A percentile compares a stretch with the other conserved stretches of the same genome.
These are phyloP conservation scores for Stenopsyche tienmushanensis DNA, from an alignment of 1,140 invertebrate genomes.

Conservation along the genomic window DNA sequence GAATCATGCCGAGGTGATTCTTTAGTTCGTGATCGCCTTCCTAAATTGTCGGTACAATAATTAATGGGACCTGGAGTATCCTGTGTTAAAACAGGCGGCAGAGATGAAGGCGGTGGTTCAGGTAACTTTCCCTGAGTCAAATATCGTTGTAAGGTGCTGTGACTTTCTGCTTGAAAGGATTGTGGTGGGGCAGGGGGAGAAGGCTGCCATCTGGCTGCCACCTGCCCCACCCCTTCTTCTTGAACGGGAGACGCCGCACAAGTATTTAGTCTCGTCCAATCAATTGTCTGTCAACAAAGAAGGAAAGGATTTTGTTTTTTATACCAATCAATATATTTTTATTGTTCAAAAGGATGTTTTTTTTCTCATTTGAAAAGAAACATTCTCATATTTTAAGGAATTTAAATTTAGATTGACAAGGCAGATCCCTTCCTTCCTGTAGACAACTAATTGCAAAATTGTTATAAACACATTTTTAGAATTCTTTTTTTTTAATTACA, in stretches of 20 bases:
- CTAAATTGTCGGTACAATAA: constrained; percentile 33
- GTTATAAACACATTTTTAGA: constrained; percentile 23
- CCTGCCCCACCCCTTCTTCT: constrained; percentile 19
- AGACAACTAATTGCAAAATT: constrained; percentile 39
- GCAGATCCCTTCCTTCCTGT: constrained; percentile 53
- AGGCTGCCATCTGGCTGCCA: constrained; percentile 21
- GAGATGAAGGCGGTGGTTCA: constrained; percentile 9
- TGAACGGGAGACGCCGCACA: constrained; percentile 15
- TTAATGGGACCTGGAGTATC: constrained; percentile 17
- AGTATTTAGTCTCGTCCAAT: constrained; percentile 46
- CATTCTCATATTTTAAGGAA: constrained; percentile 31
- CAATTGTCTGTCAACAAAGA: constrained; percentile 68
- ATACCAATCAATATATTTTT: constrained; percentile 31
- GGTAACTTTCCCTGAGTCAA: constrained; percentile 29
- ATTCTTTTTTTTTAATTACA: constrained; percentile 32
- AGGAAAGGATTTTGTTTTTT: constrained; percentile 63
- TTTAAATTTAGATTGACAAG: constrained; percentile 40
- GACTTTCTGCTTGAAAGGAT: constrained; percentile 15
- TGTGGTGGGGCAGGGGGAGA: constrained; percentile 26
- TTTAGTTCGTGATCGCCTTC: constrained; percentile 29
- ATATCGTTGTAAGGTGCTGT: constrained; percentile 39
- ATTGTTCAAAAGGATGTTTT: constrained; percentile 32
- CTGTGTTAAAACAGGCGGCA: neutral
- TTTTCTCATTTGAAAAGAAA: constrained; percentile 33
- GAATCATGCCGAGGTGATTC: constrained; percentile 39